Percentiles rank a stretch among this genome's conserved stretches.
These are phyloP conservation scores for Daubentonia madagascariensis DNA, from an alignment of 2,113 vertebrate genomes.

Conservation along the genomic window DNA sequence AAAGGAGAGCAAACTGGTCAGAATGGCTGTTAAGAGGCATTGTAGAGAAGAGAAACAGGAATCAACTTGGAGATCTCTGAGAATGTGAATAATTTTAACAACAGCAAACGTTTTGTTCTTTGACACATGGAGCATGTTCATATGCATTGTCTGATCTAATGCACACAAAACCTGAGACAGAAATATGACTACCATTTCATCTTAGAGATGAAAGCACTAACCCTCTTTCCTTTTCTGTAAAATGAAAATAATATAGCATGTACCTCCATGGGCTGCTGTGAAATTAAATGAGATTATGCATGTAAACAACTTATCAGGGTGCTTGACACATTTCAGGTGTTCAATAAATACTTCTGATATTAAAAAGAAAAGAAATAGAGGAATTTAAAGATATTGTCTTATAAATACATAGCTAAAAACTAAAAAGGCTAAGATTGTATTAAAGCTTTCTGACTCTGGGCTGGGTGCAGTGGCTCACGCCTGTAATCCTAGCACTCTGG, in stretches of 20 bases:
- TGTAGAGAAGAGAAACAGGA: neutral
- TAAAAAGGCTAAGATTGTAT: neutral
- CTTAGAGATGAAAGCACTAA: neutral
- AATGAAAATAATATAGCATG: neutral
- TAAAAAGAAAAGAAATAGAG: neutral
- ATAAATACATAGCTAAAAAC: neutral
- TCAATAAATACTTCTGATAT: neutral
- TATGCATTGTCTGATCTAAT: neutral
- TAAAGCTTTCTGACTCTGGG: neutral
- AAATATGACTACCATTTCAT: neutral
- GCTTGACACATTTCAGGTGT: neutral
- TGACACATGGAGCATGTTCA: neutral
- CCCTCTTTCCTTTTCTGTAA: neutral
- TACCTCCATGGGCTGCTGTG: neutral
- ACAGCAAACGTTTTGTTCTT: neutral
- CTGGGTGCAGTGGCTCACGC: too few relatives aligned
- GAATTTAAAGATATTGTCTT: neutral
- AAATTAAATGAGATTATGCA: neutral
- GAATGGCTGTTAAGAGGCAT: neutral
- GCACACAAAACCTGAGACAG: neutral
- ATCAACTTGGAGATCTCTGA: neutral
- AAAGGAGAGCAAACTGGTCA: neutral
- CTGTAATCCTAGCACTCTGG: too few relatives aligned
- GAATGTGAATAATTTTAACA: neutral
- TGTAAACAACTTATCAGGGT: neutral